These are phyloP conservation scores for Geotria australis DNA, from an alignment of 2,797 vertebrate species.

Conservation along the genomic window DNA sequence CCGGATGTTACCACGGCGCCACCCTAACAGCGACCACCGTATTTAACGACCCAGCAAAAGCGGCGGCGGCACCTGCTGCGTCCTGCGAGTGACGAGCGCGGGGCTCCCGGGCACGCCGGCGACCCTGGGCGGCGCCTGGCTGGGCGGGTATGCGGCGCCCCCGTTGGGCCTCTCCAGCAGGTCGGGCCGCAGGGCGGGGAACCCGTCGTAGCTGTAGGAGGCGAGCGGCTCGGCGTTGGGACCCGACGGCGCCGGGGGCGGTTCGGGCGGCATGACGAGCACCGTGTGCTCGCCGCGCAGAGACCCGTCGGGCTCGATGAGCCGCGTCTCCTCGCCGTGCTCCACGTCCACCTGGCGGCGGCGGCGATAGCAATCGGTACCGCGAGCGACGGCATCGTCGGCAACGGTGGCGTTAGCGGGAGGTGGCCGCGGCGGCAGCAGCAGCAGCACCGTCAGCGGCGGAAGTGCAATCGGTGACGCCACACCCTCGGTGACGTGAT, in stretches of 20 bases:
- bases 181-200: slow-evolving; percentile 52
- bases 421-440: no score
- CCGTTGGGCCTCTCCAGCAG: slow-evolving; percentile 44
- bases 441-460: no score
- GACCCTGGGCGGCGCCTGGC: background rate
- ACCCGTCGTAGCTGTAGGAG: slow-evolving; percentile 50
- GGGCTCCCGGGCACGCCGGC: slow-evolving; percentile 64
- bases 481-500: no score
- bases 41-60: no score
- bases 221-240: slow-evolving; percentile 1
- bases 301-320: slow-evolving; percentile 86
- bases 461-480: no score
- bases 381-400: no score
- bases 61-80: slow-evolving; percentile 98
- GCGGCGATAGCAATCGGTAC: no score
- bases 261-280: slow-evolving; percentile 82
- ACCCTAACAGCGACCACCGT: no score
- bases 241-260: slow-evolving; percentile 30
- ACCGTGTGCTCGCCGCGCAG: slow-evolving; percentile 88
- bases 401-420: no score
- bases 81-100: slow-evolving; percentile 72
- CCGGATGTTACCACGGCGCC: no score
- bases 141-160: background rate
- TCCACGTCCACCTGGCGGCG: slow-evolving; percentile 45
- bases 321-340: slow-evolving; percentile 37